phyloP scores from a whole-genome alignment of 2,797 vertebrate genomes.

The Carduelis carduelis region DNA sequence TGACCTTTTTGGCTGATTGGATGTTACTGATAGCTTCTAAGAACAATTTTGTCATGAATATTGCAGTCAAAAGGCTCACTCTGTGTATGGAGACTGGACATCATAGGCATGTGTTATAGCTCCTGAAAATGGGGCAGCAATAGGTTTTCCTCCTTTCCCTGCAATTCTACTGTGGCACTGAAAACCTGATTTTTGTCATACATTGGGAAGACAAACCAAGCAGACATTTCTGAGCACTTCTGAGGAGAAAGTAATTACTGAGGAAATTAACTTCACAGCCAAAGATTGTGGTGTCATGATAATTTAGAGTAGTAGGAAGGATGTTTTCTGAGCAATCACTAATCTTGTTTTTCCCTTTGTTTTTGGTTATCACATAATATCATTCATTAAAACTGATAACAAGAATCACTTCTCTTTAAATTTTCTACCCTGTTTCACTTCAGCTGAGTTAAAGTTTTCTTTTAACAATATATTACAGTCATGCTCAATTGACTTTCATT shows the following conservation, averaged over 20 bases:
- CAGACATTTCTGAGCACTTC: slow-evolving; percentile 48
- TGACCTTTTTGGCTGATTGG: neutral
- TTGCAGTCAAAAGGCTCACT: neutral
- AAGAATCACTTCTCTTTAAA: slow-evolving; percentile 71
- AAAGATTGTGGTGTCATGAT: slow-evolving; percentile 66
- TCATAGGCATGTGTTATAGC: neutral
- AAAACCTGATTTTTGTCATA: slow-evolving; percentile 4
- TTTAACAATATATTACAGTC: slow-evolving; percentile 70
- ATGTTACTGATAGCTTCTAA: neutral
- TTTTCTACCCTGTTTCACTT: slow-evolving; percentile 57
- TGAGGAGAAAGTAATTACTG: slow-evolving; percentile 70
- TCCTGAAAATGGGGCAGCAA: neutral
- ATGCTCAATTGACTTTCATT: slow-evolving; percentile 67
- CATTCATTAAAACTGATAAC: slow-evolving; percentile 75
- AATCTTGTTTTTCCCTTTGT: slow-evolving; percentile 35
- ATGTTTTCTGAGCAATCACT: slow-evolving; percentile 69
- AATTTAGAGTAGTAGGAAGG: slow-evolving; percentile 67
- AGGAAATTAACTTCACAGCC: slow-evolving; percentile 74
- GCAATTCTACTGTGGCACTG: neutral
- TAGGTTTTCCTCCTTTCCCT: neutral
- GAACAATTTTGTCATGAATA: neutral
- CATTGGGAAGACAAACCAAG: neutral
- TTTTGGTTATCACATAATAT: slow-evolving; percentile 70
- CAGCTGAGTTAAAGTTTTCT: slow-evolving; percentile 69
- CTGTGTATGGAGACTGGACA: neutral